A percentile compares a stretch with the other conserved stretches of the same genome.
These are phyloP conservation scores for Scaptodrosophila latifasciaeformis DNA, from an alignment of 2,888 invertebrate species.

Conservation along the genomic window DNA sequence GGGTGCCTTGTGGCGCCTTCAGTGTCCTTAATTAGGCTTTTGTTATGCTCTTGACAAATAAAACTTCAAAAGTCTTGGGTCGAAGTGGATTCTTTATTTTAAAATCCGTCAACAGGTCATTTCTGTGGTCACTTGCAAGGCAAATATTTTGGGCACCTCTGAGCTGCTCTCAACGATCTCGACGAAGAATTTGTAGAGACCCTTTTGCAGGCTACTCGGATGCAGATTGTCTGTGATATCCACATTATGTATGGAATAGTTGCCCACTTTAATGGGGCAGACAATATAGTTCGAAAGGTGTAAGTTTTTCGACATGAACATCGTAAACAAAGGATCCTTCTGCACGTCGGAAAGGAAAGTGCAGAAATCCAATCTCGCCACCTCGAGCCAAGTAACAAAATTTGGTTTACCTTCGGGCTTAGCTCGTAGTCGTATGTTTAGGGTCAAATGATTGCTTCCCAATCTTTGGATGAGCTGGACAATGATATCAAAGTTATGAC, in stretches of 20 bases:
- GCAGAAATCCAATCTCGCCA: slow-evolving; percentile 44
- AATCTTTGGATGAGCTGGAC: slow-evolving; percentile 28
- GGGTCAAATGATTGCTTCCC: slow-evolving; percentile 45
- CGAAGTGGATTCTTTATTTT: too few species aligned
- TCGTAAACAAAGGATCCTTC: slow-evolving; percentile 19
- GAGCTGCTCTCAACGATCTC: slow-evolving; percentile 45
- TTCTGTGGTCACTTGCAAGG: slow-evolving; percentile 45
- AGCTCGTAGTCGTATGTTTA: slow-evolving; percentile 40
- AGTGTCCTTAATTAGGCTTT: slow-evolving; percentile 52
- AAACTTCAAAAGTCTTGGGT: too few species aligned
- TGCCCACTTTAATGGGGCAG: slow-evolving; percentile 41
- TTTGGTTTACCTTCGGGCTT: not conserved
- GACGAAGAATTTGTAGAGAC: slow-evolving; percentile 44
- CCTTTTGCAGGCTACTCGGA: slow-evolving; percentile 22
- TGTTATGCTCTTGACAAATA: slow-evolving; percentile 31
- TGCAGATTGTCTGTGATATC: slow-evolving; percentile 24
- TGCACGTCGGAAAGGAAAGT: slow-evolving; percentile 34
- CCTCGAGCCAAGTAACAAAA: slow-evolving; percentile 30
- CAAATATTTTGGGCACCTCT: slow-evolving; percentile 47
- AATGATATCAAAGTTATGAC: slow-evolving; percentile 28
- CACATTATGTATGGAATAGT: slow-evolving; percentile 37
- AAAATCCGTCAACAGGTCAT: slow-evolving; percentile 16
- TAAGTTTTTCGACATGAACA: slow-evolving; percentile 34
- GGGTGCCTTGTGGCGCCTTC: slow-evolving; percentile 39
- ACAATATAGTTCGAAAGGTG: slow-evolving; percentile 21